These are phyloP conservation scores for Ischnura elegans DNA, from an alignment of 2,888 invertebrate genomes.

Conservation along the genomic window DNA sequence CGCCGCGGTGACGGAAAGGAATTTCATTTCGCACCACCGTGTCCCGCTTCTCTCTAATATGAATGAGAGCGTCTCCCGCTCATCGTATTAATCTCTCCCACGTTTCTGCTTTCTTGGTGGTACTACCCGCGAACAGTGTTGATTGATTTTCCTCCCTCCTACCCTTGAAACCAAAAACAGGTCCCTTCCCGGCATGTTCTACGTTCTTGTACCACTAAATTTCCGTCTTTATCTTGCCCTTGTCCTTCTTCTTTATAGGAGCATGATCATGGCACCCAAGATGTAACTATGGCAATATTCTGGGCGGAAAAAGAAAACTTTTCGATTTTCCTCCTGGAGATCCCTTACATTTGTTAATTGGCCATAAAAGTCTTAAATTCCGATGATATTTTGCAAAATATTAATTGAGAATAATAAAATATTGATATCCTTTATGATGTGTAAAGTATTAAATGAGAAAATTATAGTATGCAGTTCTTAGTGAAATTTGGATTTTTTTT, in stretches of 20 bases:
- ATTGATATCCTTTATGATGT: no score
- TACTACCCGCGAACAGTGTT: neutral
- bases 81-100: neutral
- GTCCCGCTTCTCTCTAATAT: neutral
- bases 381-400: no score
- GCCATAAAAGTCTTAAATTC: no score
- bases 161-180: no score
- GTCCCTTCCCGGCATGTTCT: neutral
- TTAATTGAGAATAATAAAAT: no score
- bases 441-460: no score
- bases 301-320: no score
- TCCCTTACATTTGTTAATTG: no score
- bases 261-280: neutral
- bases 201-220: neutral
- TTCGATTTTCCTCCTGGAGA: no score
- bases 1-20: neutral
- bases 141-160: neutral
- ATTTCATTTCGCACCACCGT: neutral
- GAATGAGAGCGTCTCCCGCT: neutral
- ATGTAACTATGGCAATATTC: neutral
- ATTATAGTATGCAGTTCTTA: no score
- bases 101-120: neutral
- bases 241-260: neutral
- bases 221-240: neutral
- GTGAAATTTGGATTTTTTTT: no score